Base-by-base conservation (phyloP, 2,113 vertebrate species). In the Panthera tigris region DNA sequence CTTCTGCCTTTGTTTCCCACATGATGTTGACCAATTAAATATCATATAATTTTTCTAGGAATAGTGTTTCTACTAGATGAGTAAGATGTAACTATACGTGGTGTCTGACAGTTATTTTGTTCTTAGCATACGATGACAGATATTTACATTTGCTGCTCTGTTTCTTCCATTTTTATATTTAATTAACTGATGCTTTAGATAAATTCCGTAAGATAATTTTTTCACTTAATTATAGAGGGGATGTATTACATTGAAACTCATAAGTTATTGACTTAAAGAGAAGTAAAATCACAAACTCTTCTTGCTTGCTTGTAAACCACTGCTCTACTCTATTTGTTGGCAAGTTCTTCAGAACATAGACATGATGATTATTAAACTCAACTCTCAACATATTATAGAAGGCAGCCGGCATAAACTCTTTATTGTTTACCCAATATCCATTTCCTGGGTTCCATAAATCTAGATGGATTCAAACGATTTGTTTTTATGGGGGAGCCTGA, bases 161-260 rank as follows among this genome's bases (percentile, higher is more conserved):
- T 79, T 71, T 68, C 63, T 83, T 87, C 55, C 23, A 23, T 78
- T 92, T 97, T n/a, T 6, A 82, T n/a, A 88, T 45, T 80, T 80
- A 45, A 41, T 68, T 66, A 48, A 86, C 14, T 48, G 71, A 41
- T 48, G 13, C 27, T 93, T 68, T 65, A 55, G 61, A 41, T 68
- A 15, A 66, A 48, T 78, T 48, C 41, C 18, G 21, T 45, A 66
- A 55, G 39, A 73, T 55, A 39, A 41, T 29, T 63, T 48, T 27
- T 33, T 76, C 41, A n/a, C 21, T 52, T 25, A 27, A 63, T 27
- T 76, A 78, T 65, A 29, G 19, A 29, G 31, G 23, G 33, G 8
- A 6, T 57, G 31, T 76, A 36, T 79, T 41, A 69, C 21, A 63
- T 50, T 69, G 39, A 55, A 74, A 55, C 5, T 33, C n/a, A 29